Base-by-base conservation (phyloP, 2,797 vertebrate species). In the Eremophila alpestris region DNA sequence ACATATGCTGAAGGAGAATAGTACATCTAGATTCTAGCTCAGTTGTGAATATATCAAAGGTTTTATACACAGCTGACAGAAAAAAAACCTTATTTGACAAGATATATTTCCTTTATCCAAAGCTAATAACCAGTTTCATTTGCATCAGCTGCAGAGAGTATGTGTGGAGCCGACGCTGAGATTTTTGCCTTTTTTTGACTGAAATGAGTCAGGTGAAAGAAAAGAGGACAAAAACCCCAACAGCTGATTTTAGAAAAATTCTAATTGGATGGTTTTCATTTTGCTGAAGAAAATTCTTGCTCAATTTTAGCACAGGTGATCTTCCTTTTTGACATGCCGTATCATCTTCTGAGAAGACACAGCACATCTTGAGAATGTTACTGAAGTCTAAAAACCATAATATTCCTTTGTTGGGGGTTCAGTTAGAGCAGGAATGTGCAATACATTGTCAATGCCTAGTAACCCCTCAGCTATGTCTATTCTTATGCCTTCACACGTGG, bases 61-160 rank as follows among this genome's bases (percentile, higher is more conserved):
- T 63, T 96, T 95, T 81, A 86, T 34, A 49, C 8, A 56, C 3
- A 51, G 32, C 30, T 83, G 83, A 70, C 74, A 93, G n/a, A n/a
- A n/a, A 38, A 86, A 88, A 94, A 52, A 1, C 2, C 29, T 68
- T 52, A 58, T 86, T 95, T 94, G 38, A 86, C 67, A 91, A 90
- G 74, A 90, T 79, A 48, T 36, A 85, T 86, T 91, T 95, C 40
- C 55, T 79, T 91, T 86, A 95, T 88, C 67, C 67, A 51, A 41
- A 78, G 55, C 30, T 85, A 95, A 79, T 83, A 73, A 59, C 38
- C 82, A 23, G 16, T 60, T 75, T 95, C 52, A 91, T 83, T 87
- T 85, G 40, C 92, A 65, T 89, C 67, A 65, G 62, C 75, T 91
- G 81, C 82, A 86, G 93, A 83, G 67, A 94, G 23, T 71, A 55